phyloP scores from a whole-genome alignment of 1,140 invertebrate genomes.

The Andrena cerasifolii region DNA sequence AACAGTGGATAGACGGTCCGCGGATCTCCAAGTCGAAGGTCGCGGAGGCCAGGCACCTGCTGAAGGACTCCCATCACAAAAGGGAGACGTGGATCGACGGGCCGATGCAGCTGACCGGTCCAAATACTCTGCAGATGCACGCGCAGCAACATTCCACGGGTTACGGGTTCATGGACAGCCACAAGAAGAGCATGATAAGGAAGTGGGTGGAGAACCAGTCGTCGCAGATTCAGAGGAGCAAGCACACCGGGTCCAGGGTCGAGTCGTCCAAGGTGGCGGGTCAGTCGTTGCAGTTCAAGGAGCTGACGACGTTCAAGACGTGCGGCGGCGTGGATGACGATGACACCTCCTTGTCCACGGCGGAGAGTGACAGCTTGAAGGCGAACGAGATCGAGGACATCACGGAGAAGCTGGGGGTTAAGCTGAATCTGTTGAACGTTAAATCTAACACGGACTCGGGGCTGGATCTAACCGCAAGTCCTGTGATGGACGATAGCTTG shows the following conservation, averaged over 20 bases:
- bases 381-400: conserved; percentile 78
- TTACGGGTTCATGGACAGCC: conserved; percentile 94
- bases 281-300: conserved; percentile 82
- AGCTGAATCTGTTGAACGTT: conserved; percentile 77
- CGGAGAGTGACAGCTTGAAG: conserved; percentile 77
- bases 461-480: conserved; percentile 62
- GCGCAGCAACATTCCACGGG: conserved; percentile 82
- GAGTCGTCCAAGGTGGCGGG: conserved; percentile 80
- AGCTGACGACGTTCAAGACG: conserved; percentile 85
- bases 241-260: conserved; percentile 75
- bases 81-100: conserved; percentile 97
- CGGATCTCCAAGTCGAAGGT: conserved; percentile 92
- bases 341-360: conserved; percentile 75
- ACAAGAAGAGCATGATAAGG: conserved; percentile 95
- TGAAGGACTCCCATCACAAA: conserved; percentile 91
- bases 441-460: conserved; percentile 70
- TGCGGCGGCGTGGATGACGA: conserved; percentile 78
- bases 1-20: conserved; percentile 98
- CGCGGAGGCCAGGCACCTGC: conserved; percentile 90
- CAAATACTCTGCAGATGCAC: conserved; percentile 66
- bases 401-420: conserved; percentile 77
- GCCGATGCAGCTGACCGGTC: conserved; percentile 84
- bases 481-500: conserved; percentile 72
- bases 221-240: conserved; percentile 85
- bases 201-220: conserved; percentile 97